These are phyloP conservation scores for Oikopleura albicans DNA, from an alignment of 23 tunicate species.

Conservation along the genomic window DNA sequence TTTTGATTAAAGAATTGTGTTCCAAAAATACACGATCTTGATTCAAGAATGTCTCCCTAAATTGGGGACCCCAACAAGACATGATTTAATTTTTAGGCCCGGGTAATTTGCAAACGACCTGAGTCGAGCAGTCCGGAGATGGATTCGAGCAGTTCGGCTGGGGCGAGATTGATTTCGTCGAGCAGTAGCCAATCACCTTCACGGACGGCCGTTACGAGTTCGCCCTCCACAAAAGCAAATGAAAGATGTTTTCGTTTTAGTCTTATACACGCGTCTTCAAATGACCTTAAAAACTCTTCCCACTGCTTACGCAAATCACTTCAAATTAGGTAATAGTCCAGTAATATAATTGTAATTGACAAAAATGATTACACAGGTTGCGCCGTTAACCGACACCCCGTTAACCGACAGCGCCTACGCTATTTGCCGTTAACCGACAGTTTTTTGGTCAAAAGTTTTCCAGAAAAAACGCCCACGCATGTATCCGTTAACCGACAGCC, in stretches of 20 bases:
- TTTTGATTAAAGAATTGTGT: too few species aligned
- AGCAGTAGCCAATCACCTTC: slow-evolving; percentile 73
- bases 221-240: slow-evolving; percentile 75
- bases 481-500: too few species aligned
- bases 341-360: neutral
- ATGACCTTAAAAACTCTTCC: slow-evolving; percentile 18
- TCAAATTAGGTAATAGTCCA: neutral
- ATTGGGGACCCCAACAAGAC: too few species aligned
- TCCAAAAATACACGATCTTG: too few species aligned
- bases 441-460: too few species aligned
- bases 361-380: too few species aligned
- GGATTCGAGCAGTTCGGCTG: slow-evolving; percentile 68
- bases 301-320: slow-evolving; percentile 22
- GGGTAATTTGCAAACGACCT: too few species aligned
- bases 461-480: too few species aligned
- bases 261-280: slow-evolving; percentile 28
- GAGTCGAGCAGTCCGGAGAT: slow-evolving; percentile 71
- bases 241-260: slow-evolving; percentile 50
- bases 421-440: too few species aligned
- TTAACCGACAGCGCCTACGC: too few species aligned
- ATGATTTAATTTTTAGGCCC: too few species aligned
- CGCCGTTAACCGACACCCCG: neutral
- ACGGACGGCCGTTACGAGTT: slow-evolving; percentile 17
- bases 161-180: slow-evolving; percentile 83
- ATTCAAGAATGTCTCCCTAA: too few species aligned